Conservation (phyloP, 1,140 invertebrate species). For the Coptotermes formosanus region DNA sequence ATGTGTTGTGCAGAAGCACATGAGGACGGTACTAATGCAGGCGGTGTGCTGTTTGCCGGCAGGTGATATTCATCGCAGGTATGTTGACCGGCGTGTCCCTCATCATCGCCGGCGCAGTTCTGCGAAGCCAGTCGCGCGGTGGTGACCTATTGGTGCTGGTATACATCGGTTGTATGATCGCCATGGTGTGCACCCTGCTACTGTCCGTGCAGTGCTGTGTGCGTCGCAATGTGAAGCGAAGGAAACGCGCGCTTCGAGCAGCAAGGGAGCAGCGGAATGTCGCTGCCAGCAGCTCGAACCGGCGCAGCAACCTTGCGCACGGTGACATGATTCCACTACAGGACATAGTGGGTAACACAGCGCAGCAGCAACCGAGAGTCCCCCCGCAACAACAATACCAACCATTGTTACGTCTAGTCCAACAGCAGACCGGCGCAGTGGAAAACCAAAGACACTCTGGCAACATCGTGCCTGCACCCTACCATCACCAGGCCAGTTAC, state of each 20-base stretch:
- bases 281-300: too few species aligned
- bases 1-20: too few species aligned
- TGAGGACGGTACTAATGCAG: too few species aligned
- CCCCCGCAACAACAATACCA: conserved; percentile 21
- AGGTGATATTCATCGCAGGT: conserved; percentile 61
- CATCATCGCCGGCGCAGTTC: conserved; percentile 58
- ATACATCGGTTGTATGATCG: conserved; percentile 59
- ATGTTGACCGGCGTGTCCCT: conserved; percentile 60
- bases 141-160: conserved; percentile 60
- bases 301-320: conserved; percentile 22
- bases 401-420: conserved; percentile 24
- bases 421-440: neutral
- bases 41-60: conserved; percentile 38
- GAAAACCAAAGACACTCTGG: conserved; percentile 21
- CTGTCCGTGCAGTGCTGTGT: conserved; percentile 62
- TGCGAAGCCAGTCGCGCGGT: conserved; percentile 53
- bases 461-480: neutral
- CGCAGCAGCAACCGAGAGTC: neutral
- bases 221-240: conserved; percentile 52
- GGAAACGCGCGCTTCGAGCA: conserved; percentile 45
- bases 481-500: neutral
- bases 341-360: neutral
- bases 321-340: conserved; percentile 24
- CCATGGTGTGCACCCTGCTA: conserved; percentile 58
- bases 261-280: neutral